A percentile compares a stretch with the other conserved stretches of the same genome.
Conservation (phyloP, 1,140 invertebrate genomes). For the Oryctes rhinoceros region DNA sequence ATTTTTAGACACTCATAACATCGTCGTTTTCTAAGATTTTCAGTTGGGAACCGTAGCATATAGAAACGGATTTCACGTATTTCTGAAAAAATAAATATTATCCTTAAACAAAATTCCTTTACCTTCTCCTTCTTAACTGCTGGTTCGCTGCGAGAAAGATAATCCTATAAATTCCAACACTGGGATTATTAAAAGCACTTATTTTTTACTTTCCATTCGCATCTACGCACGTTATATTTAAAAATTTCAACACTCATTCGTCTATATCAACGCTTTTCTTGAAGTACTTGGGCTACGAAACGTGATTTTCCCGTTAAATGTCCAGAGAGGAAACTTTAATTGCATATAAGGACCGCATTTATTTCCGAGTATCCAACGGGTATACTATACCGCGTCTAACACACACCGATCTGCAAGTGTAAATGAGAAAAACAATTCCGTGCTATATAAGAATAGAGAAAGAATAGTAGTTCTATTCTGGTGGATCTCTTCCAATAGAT, state of each 20-base stretch:
- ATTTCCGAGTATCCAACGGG: neutral
- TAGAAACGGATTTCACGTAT: neutral
- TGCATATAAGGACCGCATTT: constrained; percentile 5
- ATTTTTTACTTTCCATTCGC: constrained; percentile 3
- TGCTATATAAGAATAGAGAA: neutral
- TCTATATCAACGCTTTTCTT: neutral
- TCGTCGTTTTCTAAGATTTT: neutral
- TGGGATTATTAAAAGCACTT: constrained; percentile 1
- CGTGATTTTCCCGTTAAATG: neutral
- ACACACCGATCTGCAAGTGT: neutral
- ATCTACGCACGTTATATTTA: neutral
- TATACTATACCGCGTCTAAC: neutral
- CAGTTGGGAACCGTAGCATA: neutral
- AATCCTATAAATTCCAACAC: constrained; percentile 14
- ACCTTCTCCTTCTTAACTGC: neutral
- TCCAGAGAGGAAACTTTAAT: neutral
- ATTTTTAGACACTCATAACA: neutral
- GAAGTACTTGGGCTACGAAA: neutral
- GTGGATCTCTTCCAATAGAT: neutral
- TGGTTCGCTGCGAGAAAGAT: neutral
- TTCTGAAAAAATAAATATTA: neutral
- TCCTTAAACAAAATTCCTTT: neutral
- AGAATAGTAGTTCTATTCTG: neutral
- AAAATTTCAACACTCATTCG: neutral
- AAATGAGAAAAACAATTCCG: constrained; percentile 6